Percentiles rank a stretch among this genome's conserved stretches.
Conservation (phyloP, 2,113 vertebrate species). For the Lucifuga dentata region DNA sequence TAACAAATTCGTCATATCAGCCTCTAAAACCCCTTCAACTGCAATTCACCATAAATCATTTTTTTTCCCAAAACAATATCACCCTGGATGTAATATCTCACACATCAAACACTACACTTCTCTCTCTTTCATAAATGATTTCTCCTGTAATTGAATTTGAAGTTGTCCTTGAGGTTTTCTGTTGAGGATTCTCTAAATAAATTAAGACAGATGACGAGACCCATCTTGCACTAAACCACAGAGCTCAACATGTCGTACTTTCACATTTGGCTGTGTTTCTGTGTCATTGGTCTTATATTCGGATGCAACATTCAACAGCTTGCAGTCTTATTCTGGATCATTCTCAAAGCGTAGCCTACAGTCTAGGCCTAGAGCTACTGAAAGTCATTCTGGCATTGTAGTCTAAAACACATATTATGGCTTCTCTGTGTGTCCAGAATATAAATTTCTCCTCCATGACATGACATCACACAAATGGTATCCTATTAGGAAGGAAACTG, state of each 20-base stretch:
- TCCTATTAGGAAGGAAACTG: slow-evolving; percentile 41
- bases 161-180: slow-evolving; percentile 26
- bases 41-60: slow-evolving; percentile 1
- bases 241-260: slow-evolving; percentile 26
- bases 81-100: neutral
- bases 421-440: slow-evolving; percentile 59
- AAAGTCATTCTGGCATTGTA: slow-evolving; percentile 43
- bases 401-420: slow-evolving; percentile 52
- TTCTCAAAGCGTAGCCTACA: slow-evolving; percentile 44
- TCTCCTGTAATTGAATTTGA: slow-evolving; percentile 9
- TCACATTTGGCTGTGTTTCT: slow-evolving; percentile 53
- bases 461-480: slow-evolving; percentile 68
- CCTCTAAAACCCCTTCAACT: neutral
- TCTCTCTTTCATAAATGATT: slow-evolving; percentile 10
- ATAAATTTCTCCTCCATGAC: slow-evolving; percentile 65
- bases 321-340: slow-evolving; percentile 46
- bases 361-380: slow-evolving; percentile 38
- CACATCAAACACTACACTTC: neutral
- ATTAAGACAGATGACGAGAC: slow-evolving; percentile 22
- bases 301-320: slow-evolving; percentile 68
- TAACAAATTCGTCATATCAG: neutral
- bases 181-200: slow-evolving; percentile 9
- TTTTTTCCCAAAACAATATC: neutral
- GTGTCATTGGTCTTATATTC: slow-evolving; percentile 25
- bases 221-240: slow-evolving; percentile 15